Percentiles rank a stretch among this genome's conserved stretches.
Evolutionary conservation across 2,113 vertebrate species (phyloP).

Genomic region (Lonchura striata): DNA sequence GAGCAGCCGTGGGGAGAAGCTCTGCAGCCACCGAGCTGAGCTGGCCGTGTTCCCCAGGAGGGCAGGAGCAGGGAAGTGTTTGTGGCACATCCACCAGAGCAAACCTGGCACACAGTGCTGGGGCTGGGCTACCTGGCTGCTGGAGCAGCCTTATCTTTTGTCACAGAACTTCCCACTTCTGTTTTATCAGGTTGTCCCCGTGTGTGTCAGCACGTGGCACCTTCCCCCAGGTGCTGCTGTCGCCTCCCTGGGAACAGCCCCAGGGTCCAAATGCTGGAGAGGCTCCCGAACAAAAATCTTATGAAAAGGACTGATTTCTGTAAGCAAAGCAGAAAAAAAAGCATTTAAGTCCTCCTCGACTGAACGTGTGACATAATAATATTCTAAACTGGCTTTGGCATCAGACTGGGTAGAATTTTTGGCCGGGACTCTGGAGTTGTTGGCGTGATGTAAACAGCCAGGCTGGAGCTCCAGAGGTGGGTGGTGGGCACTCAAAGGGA

Average conservation of each 20-base stretch:
- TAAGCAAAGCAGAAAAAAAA: neutral
- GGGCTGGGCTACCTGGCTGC: neutral
- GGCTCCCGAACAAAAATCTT: neutral
- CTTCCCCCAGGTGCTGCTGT: neutral
- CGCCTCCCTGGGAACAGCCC: neutral
- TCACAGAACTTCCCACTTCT: neutral
- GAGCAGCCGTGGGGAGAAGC: neutral
- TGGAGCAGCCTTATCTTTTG: neutral
- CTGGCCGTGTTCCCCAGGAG: neutral
- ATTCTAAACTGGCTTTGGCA: neutral
- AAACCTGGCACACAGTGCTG: fast-evolving
- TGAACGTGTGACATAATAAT: neutral
- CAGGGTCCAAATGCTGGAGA: fast-evolving
- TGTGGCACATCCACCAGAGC: neutral
- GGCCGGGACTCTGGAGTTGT: neutral
- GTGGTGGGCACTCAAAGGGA: neutral
- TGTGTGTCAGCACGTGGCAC: neutral
- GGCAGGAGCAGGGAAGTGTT: neutral
- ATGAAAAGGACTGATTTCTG: neutral
- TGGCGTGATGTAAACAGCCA: neutral
- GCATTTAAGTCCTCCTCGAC: neutral
- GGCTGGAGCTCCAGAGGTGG: neutral
- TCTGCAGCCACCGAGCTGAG: neutral
- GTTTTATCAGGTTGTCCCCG: neutral
- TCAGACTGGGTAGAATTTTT: neutral